Evolutionary conservation across 2,797 vertebrate genomes (phyloP), one percentile per base, ranked within the genome.

Genomic region (Peromyscus melanophrys): DNA sequence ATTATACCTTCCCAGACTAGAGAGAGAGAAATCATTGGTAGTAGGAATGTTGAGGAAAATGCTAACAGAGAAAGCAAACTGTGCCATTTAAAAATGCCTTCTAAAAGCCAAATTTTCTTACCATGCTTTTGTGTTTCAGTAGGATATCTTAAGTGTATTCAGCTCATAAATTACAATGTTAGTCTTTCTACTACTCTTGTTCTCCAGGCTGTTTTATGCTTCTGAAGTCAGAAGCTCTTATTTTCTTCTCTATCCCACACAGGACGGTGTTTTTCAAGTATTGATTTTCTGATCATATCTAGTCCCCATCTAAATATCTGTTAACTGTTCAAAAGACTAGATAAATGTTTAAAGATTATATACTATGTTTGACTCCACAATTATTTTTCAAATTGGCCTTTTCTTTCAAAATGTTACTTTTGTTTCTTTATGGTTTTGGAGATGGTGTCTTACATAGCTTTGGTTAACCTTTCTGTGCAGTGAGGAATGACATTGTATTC

Each of bases 201-300:
- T 95, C 21, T 89, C 37, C 29, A 61, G 23, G 13, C 16, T 75
- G 8, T 57, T 92, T 57, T 27, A 43, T 65, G 21, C 10, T 29
- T 96, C 85, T 55, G 61, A 94, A 83, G 40, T 80, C 37, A 84
- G 55, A 90, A 16, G 16, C 57, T 82, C 13, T 34, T 89, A 61
- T 65, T 83, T 71, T 86, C 10, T 59, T 86, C 43, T 69, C 81
- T 94, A 71, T 10, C 4, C 6, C 2, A 37, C 40, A 11, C 25
- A 59, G 13, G n/a, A 43, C 13, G 37, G 23, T 88, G 7, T 9
- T 91, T 29, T 37, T 67, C 37, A 88, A 67, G 49, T 46, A 88
- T 67, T 93, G 71, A 37, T 13, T 78, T 13, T 77, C 31, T 31
- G 59, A 8, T 13, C 37, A 16, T 73, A 3, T 63, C 25, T 87